Evolutionary conservation across 2,888 invertebrate genomes (phyloP).

Genomic region (Odontocolon sp.): DNA sequence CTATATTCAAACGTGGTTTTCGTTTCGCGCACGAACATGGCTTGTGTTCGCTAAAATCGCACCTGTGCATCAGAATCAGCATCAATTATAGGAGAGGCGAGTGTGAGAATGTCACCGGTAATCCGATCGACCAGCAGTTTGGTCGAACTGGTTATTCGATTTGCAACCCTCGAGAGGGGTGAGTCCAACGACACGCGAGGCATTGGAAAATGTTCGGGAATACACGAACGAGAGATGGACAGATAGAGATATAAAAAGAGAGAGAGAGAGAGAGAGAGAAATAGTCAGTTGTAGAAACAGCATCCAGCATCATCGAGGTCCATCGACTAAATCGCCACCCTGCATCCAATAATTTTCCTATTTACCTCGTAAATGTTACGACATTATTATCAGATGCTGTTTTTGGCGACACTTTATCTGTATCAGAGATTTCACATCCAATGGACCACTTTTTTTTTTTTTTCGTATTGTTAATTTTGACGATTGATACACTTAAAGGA

Average conservation of each 20-base stretch:
- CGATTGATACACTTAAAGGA: too few species aligned
- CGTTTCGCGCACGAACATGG: slow-evolving; percentile 20
- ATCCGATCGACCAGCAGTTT: slow-evolving; percentile 63
- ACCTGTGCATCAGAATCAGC: slow-evolving; percentile 5
- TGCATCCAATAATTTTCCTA: too few species aligned
- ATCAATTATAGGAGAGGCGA: slow-evolving; percentile 36
- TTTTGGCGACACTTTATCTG: too few species aligned
- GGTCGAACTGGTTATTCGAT: slow-evolving; percentile 63
- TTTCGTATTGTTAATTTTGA: too few species aligned
- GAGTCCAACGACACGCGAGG: slow-evolving; percentile 30
- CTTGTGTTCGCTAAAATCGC: background rate
- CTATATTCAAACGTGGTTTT: slow-evolving; percentile 22
- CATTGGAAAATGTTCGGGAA: slow-evolving; percentile 61
- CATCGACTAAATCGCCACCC: too few species aligned
- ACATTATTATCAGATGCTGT: too few species aligned
- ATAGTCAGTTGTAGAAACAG: too few species aligned
- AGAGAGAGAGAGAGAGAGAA: slow-evolving; percentile 1
- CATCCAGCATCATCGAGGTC: too few species aligned
- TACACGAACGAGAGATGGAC: slow-evolving; percentile 39
- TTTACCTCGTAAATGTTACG: too few species aligned
- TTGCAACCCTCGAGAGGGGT: slow-evolving; percentile 56
- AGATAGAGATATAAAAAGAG: too few species aligned
- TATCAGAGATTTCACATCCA: too few species aligned
- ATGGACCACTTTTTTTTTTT: too few species aligned
- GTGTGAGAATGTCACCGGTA: slow-evolving; percentile 55